phyloP scores from a whole-genome alignment of 1,140 invertebrate species.

The Cydia strobilella region DNA sequence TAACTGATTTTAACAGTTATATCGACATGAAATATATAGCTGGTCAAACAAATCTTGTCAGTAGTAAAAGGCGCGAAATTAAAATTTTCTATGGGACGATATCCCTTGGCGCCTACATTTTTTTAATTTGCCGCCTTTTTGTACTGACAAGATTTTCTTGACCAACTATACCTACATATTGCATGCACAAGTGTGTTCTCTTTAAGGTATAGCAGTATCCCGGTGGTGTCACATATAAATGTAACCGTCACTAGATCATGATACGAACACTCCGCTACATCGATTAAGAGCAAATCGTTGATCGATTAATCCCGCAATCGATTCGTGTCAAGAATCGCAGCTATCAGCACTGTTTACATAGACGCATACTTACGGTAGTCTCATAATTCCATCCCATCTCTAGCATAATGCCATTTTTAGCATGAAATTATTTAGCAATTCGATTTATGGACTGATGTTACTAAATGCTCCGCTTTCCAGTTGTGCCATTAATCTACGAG shows the following conservation, averaged over 20 bases:
- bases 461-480: background rate
- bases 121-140: too few relatives aligned
- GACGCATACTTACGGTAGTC: background rate
- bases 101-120: too few relatives aligned
- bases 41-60: too few relatives aligned
- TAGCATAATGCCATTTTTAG: background rate
- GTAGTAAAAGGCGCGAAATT: too few relatives aligned
- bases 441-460: background rate
- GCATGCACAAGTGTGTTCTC: background rate
- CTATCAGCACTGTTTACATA: conserved; percentile 12
- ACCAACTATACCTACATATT: too few relatives aligned
- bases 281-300: conserved; percentile 27
- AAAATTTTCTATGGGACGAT: too few relatives aligned
- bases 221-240: conserved; percentile 1
- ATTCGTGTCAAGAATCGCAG: conserved; percentile 19
- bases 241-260: background rate
- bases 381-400: conserved; percentile 9
- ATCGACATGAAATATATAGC: too few relatives aligned
- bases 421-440: background rate
- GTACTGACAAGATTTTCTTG: too few relatives aligned
- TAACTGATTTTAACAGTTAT: too few relatives aligned
- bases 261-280: conserved; percentile 26
- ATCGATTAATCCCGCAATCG: conserved; percentile 10
- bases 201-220: background rate
- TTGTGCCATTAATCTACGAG: background rate